Conservation (phyloP, 2,888 invertebrate genomes). For the Oeneis ivallda region DNA sequence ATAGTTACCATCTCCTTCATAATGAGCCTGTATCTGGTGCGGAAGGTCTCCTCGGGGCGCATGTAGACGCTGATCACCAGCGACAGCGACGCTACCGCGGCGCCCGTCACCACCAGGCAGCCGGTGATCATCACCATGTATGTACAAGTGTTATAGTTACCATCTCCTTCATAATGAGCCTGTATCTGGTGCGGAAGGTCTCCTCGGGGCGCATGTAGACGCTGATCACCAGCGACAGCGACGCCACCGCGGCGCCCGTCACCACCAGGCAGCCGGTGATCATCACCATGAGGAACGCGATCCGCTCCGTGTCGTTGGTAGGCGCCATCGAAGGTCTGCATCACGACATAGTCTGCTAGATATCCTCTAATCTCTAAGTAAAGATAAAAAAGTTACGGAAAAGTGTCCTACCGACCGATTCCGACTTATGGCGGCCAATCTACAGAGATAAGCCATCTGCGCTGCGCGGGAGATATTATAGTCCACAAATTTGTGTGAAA, state of each 20-base stretch:
- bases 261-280: slow-evolving; percentile 60
- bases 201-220: slow-evolving; percentile 67
- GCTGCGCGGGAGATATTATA: too few relatives aligned
- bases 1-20: slow-evolving; percentile 64
- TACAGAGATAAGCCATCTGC: too few relatives aligned
- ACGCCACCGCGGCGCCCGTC: slow-evolving; percentile 62
- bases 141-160: slow-evolving; percentile 48
- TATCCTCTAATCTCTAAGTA: neutral
- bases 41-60: slow-evolving; percentile 63
- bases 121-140: slow-evolving; percentile 59
- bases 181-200: slow-evolving; percentile 59
- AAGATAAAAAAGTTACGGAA: too few relatives aligned
- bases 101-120: slow-evolving; percentile 59
- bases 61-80: slow-evolving; percentile 65
- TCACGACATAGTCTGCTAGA: neutral
- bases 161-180: slow-evolving; percentile 67
- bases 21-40: slow-evolving; percentile 62
- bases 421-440: too few relatives aligned
- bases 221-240: slow-evolving; percentile 62
- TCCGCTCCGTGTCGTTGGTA: slow-evolving; percentile 55
- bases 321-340: slow-evolving; percentile 53
- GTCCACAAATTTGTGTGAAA: too few relatives aligned
- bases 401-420: too few relatives aligned
- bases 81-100: slow-evolving; percentile 62
- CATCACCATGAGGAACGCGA: slow-evolving; percentile 56